Base-by-base conservation (phyloP, 2,113 vertebrate species). In the Corvus cornix region DNA sequence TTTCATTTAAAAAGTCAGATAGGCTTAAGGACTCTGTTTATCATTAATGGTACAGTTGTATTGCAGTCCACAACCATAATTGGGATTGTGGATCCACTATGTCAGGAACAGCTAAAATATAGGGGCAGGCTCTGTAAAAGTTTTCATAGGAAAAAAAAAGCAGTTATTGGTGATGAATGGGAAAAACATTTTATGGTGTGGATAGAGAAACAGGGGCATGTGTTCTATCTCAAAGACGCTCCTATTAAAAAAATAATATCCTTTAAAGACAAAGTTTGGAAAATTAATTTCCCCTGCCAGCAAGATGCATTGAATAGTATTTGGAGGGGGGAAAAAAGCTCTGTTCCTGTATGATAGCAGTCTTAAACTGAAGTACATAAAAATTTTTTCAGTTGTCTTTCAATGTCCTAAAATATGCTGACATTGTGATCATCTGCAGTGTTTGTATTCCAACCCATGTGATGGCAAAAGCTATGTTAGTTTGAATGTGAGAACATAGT, bases 211-310 rank as follows among this genome's bases (percentile, higher is more conserved):
- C 27, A 59, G 62, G 64, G 84, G 78, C 94, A 93, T 95, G 86
- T 96, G 91, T 94, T 97, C 74, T 95, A 33, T 96, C 73, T 96
- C 95, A 96, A 76, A 95, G 91, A 91, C 74, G 6, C 89, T 95
- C 72, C 67, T 95, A 91, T 91, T 95, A 94, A 96, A 96, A 95
- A 91, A 96, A 93, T 88, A 95, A 96, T 95, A 96, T 93, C 89
- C 95, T 93, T 94, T 89, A 80, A 96, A 94, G 74, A 93, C 7
- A 2, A 33, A 75, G 82, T 95, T 96, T 94, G 87, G 91, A 93
- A 93, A 96, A 96, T 90, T 95, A 94, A 93, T 94, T 96, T 96
- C 84, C 70, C 78, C 62, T 93, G 77, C 91, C 87, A 91, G n/a
- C 74, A 91, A 94, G 75, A 93, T 87, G 63, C 62, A 68, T 28